Conservation (phyloP, 2,113 vertebrate genomes). For the Castor canadensis region DNA sequence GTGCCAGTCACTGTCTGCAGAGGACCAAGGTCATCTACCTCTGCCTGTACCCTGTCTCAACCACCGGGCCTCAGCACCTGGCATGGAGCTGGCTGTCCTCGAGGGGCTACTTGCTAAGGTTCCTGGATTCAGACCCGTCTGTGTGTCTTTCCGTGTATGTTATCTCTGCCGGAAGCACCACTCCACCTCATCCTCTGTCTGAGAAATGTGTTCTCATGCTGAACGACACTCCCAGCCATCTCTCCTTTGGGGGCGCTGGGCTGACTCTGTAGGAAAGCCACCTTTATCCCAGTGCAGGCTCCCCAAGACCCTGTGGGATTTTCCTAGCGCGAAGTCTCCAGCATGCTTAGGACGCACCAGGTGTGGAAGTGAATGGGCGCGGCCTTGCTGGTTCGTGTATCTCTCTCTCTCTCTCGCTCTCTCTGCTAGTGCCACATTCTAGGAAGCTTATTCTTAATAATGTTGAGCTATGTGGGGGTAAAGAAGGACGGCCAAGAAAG, state of each 20-base stretch:
- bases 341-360: accelerated
- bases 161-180: not conserved
- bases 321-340: accelerated
- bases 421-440: not conserved
- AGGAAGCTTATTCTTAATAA: not conserved
- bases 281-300: too few relatives aligned
- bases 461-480: accelerated
- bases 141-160: accelerated
- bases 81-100: accelerated
- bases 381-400: not conserved
- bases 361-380: too few relatives aligned
- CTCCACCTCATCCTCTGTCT: not conserved
- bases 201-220: too few relatives aligned
- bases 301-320: accelerated
- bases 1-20: not conserved
- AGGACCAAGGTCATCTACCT: not conserved
- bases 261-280: not conserved
- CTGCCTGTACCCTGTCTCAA: not conserved
- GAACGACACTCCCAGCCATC: too few relatives aligned
- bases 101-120: accelerated
- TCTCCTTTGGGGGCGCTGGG: not conserved
- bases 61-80: not conserved
- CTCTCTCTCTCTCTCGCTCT: too few relatives aligned
- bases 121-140: too few relatives aligned
- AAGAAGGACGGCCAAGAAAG: not conserved